Conservation (phyloP, 2,113 vertebrate species). For the Tiliqua scincoides region DNA sequence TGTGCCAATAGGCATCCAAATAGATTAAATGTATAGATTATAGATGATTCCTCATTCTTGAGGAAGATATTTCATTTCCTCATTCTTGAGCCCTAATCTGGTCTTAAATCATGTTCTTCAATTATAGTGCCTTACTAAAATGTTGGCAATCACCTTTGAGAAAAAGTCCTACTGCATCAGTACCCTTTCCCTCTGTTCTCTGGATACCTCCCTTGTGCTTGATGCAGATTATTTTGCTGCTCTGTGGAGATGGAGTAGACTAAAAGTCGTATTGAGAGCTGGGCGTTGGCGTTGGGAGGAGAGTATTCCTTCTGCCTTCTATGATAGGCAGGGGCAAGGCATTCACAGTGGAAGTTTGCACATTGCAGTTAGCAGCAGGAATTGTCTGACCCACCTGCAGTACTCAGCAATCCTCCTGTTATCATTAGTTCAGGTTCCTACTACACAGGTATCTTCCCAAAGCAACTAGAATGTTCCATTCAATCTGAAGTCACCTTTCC, state of each 20-base stretch:
- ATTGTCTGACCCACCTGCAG: not conserved
- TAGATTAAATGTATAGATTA: not conserved
- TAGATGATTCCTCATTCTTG: not conserved
- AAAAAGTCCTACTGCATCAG: not conserved
- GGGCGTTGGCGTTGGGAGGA: not conserved
- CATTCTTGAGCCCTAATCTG: not conserved
- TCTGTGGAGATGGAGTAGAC: not conserved
- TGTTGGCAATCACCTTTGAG: not conserved
- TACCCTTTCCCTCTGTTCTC: not conserved
- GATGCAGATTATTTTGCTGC: constrained; percentile 6
- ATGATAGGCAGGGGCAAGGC: not conserved
- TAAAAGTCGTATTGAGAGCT: not conserved
- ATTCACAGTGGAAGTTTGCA: not conserved
- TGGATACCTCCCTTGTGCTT: constrained; percentile 4
- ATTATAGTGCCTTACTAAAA: not conserved
- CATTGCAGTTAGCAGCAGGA: not conserved
- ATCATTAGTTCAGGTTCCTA: not conserved
- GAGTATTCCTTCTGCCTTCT: not conserved
- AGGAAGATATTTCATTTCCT: too few species aligned
- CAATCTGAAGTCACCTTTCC: not conserved
- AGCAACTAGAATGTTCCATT: not conserved
- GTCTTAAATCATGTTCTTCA: not conserved
- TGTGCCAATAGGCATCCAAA: not conserved
- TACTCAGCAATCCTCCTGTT: not conserved
- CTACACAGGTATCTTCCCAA: not conserved